Percentiles rank a stretch among this genome's conserved stretches.
phyloP scores from a whole-genome alignment of 2,797 vertebrate genomes.

The Myotis myotis region DNA sequence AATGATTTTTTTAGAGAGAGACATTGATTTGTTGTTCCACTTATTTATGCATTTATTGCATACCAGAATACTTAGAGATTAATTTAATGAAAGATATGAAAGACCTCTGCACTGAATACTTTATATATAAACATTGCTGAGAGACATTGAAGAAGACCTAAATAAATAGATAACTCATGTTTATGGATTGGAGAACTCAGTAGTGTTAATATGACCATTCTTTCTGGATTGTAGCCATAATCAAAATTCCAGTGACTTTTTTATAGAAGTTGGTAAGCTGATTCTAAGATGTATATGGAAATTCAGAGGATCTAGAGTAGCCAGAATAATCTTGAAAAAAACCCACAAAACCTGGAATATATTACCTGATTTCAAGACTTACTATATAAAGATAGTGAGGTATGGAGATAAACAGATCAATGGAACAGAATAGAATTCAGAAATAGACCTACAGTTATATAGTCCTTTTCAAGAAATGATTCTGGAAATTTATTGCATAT shows the following conservation, averaged over 20 bases:
- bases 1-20: not conserved
- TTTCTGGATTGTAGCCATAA: not conserved
- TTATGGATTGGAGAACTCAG: not conserved
- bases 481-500: not conserved
- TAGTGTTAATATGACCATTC: not conserved
- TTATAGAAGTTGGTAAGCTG: not conserved
- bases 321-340: not conserved
- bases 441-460: not conserved
- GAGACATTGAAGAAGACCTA: not conserved
- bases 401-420: not conserved
- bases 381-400: not conserved
- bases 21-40: not conserved
- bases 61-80: not conserved
- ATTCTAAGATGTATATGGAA: slow-evolving; percentile 34
- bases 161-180: not conserved
- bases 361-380: slow-evolving; percentile 9
- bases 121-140: slow-evolving; percentile 9
- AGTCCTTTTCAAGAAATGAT: not conserved
- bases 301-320: not conserved
- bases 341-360: not conserved
- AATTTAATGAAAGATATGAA: not conserved
- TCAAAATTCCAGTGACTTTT: not conserved
- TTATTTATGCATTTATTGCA: not conserved
- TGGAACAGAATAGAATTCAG: not conserved
- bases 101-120: not conserved